Conservation (phyloP, 2,113 vertebrate genomes). For the Loxodonta africana region DNA sequence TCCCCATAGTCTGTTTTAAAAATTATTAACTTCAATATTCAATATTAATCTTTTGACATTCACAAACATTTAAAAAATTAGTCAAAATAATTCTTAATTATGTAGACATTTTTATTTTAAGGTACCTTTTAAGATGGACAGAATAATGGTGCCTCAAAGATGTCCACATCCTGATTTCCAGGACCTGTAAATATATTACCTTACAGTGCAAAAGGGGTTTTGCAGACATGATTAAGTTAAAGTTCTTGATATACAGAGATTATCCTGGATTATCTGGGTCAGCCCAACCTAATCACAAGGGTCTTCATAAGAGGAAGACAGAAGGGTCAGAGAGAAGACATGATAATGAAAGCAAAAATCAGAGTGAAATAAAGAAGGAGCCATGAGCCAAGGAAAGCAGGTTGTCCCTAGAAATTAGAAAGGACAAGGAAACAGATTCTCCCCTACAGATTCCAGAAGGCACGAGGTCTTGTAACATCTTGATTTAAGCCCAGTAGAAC, state of each 20-base stretch:
- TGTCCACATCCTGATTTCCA: background rate
- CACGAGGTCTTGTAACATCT: background rate
- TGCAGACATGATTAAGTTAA: background rate
- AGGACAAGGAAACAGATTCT: background rate
- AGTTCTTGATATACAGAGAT: background rate
- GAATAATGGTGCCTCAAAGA: background rate
- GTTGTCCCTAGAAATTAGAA: background rate
- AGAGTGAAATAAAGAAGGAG: background rate
- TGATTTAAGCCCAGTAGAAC: background rate
- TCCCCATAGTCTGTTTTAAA: background rate
- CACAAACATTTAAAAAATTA: slow-evolving; percentile 34
- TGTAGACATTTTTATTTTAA: background rate
- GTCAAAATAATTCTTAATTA: background rate
- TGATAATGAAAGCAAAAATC: background rate
- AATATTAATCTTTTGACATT: background rate
- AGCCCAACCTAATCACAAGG: background rate
- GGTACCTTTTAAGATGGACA: background rate
- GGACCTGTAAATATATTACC: background rate
- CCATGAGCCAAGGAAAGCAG: background rate
- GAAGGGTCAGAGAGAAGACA: background rate
- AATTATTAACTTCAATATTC: background rate
- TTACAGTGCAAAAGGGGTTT: background rate
- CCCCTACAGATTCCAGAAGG: background rate
- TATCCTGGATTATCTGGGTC: background rate
- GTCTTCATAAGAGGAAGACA: background rate